Percentiles rank a stretch among this genome's conserved stretches.
Evolutionary conservation across 1,140 invertebrate species (phyloP).

Genomic region (Archegozetes longisetosus): DNA sequence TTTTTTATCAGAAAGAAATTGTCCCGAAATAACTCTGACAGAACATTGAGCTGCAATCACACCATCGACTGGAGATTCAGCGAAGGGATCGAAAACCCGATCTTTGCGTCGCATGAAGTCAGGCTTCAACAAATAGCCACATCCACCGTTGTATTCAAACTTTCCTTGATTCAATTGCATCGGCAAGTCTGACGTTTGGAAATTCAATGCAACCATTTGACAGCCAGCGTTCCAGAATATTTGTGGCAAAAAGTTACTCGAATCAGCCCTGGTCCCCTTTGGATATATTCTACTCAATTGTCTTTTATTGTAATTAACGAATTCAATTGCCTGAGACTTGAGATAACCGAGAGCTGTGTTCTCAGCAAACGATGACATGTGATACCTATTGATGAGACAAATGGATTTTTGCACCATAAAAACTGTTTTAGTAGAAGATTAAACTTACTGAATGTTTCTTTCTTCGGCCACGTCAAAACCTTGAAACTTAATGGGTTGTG

Average conservation of each 20-base stretch:
- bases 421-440: constrained; percentile 22
- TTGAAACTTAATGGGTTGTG: constrained; percentile 96
- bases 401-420: constrained; percentile 10
- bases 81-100: constrained; percentile 94
- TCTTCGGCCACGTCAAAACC: constrained; percentile 93
- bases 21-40: constrained; percentile 95
- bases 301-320: constrained; percentile 94
- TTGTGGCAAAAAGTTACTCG: constrained; percentile 99
- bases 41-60: constrained; percentile 97
- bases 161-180: constrained; percentile 99
- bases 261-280: constrained; percentile 93
- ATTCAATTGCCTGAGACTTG: constrained; percentile 89
- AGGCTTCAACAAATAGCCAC: constrained; percentile 90
- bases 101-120: constrained; percentile 97
- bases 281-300: constrained; percentile 99
- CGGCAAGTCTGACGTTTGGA: constrained; percentile 95
- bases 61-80: constrained; percentile 96
- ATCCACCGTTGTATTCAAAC: constrained; percentile 89
- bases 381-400: constrained; percentile 44
- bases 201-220: constrained; percentile 98
- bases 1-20: constrained; percentile 98
- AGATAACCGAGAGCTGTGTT: constrained; percentile 84
- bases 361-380: constrained; percentile 99
- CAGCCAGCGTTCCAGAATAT: constrained; percentile 64
- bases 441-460: constrained; percentile 26